Base-by-base conservation (phyloP, 1,140 invertebrate species). In the Phymorhynchus buccinoides region DNA sequence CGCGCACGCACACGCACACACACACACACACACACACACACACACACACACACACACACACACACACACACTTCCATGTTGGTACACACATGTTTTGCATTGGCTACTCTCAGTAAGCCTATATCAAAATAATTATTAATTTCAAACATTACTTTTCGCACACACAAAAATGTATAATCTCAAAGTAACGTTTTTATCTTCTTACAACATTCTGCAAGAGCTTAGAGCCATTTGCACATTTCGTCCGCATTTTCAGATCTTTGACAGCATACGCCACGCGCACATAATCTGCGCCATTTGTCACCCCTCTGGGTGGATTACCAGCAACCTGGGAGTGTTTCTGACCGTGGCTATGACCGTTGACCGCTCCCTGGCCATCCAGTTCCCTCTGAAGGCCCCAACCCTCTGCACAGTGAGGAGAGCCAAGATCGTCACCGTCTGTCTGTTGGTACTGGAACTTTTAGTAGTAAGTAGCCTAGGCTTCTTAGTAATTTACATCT, bases 331-430 rank as follows among this genome's bases (percentile, higher is more conserved):
- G 30, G 91, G 91, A 6, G 48, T 91, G 37, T 35, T 91, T 30
- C 79, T 91, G 12, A 91, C 91, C 1, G 88, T 88, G 27, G 91
- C 89, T 62, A 91, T 91, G 91, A 91, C 90, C 41, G 80, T 88
- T 1, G 91, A 91, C 73, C 83, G 91, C 27, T 88, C 88, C 18
- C 62, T 91, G 0, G 91, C 91, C 91, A 87, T 91, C 30, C 84
- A 84, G n/a, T 90, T 89, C 71, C 90, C 90, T 16, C 78, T 91
- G 14, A 87, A 89, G 78, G 87, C 89, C 2, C 56, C 78, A 27
- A 80, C 68, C 3, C 87, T 89, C 84, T 90, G 90, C 78, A 89
- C 89, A 41, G 79, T 85, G 14, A 86, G 84, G 44, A 83, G 88
- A 68, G 91, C 89, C 27, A 89, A 89, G 56, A 71, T 84, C 16